Conservation (phyloP, 2,888 invertebrate genomes). For the Augochlorella aurata region DNA sequence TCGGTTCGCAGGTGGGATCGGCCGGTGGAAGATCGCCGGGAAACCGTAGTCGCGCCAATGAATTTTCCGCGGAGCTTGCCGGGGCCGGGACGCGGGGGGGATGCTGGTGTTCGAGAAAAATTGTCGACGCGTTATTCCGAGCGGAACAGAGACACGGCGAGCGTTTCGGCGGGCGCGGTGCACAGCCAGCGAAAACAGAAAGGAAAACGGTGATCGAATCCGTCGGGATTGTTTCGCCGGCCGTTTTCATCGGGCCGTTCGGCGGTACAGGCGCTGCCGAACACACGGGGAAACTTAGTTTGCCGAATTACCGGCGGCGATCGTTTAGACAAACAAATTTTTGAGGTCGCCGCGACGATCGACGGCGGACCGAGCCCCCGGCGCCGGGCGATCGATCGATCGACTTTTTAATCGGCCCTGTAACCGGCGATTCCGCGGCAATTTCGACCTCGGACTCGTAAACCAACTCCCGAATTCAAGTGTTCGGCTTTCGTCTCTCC, state of each 20-base stretch:
- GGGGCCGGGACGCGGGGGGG: too few species aligned
- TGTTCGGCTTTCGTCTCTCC: too few species aligned
- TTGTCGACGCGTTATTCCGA: too few species aligned
- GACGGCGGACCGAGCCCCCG: conserved; percentile 5
- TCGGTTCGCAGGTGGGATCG: too few species aligned
- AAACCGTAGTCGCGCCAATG: too few species aligned
- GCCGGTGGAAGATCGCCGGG: too few species aligned
- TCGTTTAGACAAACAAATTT: conserved; percentile 49
- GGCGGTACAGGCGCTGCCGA: background rate
- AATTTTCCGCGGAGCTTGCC: too few species aligned
- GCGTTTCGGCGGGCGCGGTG: too few species aligned
- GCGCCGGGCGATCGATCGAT: conserved; percentile 32
- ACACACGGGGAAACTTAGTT: conserved; percentile 34
- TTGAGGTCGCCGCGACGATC: conserved; percentile 30
- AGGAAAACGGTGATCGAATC: conserved; percentile 17
- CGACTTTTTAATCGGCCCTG: conserved; percentile 41
- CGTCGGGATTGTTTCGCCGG: conserved; percentile 33
- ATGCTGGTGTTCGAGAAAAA: too few species aligned
- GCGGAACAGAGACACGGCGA: too few species aligned
- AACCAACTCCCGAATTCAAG: too few species aligned
- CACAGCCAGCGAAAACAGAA: background rate
- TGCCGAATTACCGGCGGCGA: conserved; percentile 29
- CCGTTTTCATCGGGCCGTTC: conserved; percentile 26
- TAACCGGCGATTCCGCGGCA: conserved; percentile 35
- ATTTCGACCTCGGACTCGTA: background rate